Base-by-base conservation (phyloP, 2,113 vertebrate genomes). In the Dendropsophus ebraccatus region DNA sequence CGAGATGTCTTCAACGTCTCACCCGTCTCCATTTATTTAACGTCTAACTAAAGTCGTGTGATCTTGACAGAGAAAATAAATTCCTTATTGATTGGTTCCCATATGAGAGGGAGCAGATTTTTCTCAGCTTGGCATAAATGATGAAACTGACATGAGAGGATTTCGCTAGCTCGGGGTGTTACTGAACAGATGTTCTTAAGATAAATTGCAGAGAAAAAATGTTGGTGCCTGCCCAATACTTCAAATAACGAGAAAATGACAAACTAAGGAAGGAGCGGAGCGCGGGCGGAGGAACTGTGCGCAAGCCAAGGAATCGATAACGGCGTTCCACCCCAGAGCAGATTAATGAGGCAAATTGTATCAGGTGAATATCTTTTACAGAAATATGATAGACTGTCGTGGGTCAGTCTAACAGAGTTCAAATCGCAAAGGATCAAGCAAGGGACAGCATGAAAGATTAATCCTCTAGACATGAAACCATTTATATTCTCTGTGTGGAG, bases 241-340 rank as follows among this genome's bases (percentile, higher is more conserved):
- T 76, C 86, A 58, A 52, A 75, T 58, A 79, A 82, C 79, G 78
- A 89, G 74, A 90, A 88, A 81, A 81, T 76, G 87, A 90, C 88
- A 89, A 81, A 79, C 11, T 30, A 47, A 60, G 52, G 85, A 88
- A 28, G 41, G 56, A 89, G 83, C 54, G 17, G 30, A 17, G 49
- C 88, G 81, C 72, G 78, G 81, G 83, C 77, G 67, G 65, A 87
- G 83, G 83, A 73, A 50, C 81, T 78, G 74, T 74, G 83, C 78
- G 81, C 70, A 70, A 70, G 84, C 25, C 87, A 60, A 84, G 80
- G 81, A 91, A 90, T 89, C 87, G 82, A 87, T 76, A 89, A 81
- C 70, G 83, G 60, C 65, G 87, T 77, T 28, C 41, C 60, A 74
- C 75, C 30, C 72, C 78, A 85, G 56, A 84, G 72, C n/a, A 76